Evolutionary conservation across 2,888 invertebrate species (phyloP).

Genomic region (Eumacrocentrus americanus): DNA sequence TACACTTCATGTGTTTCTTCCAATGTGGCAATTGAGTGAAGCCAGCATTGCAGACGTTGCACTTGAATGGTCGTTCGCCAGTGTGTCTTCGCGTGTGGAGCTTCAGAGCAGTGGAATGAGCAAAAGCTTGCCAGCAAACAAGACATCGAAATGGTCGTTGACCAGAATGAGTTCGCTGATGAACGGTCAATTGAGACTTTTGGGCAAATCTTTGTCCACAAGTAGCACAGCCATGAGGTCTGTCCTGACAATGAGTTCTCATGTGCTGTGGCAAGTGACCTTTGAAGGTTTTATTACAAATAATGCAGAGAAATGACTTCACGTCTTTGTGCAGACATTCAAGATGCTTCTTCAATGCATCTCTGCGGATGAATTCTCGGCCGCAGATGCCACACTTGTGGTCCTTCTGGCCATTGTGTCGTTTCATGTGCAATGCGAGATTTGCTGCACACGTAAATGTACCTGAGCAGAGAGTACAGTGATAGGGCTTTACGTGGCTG

Average conservation of each 20-base stretch:
- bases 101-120: conserved; percentile 84
- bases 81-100: conserved; percentile 83
- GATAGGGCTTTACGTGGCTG: conserved; percentile 73
- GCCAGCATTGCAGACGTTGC: conserved; percentile 68
- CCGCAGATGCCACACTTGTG: conserved; percentile 82
- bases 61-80: conserved; percentile 84
- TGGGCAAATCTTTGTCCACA: conserved; percentile 84
- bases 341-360: conserved; percentile 78
- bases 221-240: conserved; percentile 78
- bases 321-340: conserved; percentile 77
- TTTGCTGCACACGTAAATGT: conserved; percentile 69
- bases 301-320: conserved; percentile 77
- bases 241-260: conserved; percentile 77
- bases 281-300: conserved; percentile 81
- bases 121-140: conserved; percentile 80
- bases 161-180: conserved; percentile 83
- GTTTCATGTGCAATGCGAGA: conserved; percentile 63
- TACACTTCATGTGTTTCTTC: conserved; percentile 86
- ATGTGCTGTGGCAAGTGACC: conserved; percentile 84
- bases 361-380: conserved; percentile 76
- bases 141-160: conserved; percentile 82
- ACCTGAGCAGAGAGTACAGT: conserved; percentile 74
- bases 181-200: conserved; percentile 83
- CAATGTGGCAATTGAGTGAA: conserved; percentile 86
- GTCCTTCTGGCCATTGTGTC: conserved; percentile 77